A percentile compares a stretch with the other conserved stretches of the same genome.
phyloP scores from a whole-genome alignment of 2,888 invertebrate species.

The Agrotis exclamationis region DNA sequence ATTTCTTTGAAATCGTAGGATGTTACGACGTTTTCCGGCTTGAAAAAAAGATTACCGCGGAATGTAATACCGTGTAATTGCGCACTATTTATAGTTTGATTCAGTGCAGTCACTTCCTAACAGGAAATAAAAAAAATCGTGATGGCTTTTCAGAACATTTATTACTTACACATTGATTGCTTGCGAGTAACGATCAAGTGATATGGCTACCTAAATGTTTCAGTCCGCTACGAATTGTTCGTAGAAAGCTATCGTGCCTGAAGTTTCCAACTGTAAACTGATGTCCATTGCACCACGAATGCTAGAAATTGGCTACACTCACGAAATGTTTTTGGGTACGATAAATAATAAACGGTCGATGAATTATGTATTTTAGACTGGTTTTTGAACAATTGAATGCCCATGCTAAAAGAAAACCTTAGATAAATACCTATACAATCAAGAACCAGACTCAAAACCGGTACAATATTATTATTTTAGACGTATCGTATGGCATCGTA shows the following conservation, averaged over 20 bases:
- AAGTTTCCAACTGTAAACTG: slow-evolving; percentile 51
- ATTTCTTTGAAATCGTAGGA: slow-evolving; percentile 54
- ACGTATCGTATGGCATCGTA: slow-evolving; percentile 63
- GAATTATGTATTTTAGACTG: slow-evolving; percentile 36
- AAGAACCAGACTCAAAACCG: slow-evolving; percentile 58
- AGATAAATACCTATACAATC: slow-evolving; percentile 59
- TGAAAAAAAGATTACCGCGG: slow-evolving; percentile 41
- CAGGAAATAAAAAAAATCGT: slow-evolving; percentile 51
- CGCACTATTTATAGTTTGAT: slow-evolving; percentile 30
- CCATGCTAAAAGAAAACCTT: slow-evolving; percentile 65
- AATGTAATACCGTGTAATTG: slow-evolving; percentile 54
- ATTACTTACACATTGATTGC: slow-evolving; percentile 43
- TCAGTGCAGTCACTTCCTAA: slow-evolving; percentile 51
- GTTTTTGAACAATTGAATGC: slow-evolving; percentile 60
- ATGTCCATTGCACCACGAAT: slow-evolving; percentile 48
- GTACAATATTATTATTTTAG: slow-evolving; percentile 59
- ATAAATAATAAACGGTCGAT: slow-evolving; percentile 48
- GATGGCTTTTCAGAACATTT: slow-evolving; percentile 35
- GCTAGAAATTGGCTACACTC: slow-evolving; percentile 53
- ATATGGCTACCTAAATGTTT: slow-evolving; percentile 10
- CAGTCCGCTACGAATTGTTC: slow-evolving; percentile 25
- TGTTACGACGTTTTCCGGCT: slow-evolving; percentile 43
- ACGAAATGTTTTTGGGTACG: slow-evolving; percentile 49
- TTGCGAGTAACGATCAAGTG: slow-evolving; percentile 5
- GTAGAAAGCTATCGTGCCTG: slow-evolving; percentile 54